A percentile compares a stretch with the other conserved stretches of the same genome.
phyloP scores from a whole-genome alignment of 2,797 vertebrate species.

The Enteromius paludinosus region DNA sequence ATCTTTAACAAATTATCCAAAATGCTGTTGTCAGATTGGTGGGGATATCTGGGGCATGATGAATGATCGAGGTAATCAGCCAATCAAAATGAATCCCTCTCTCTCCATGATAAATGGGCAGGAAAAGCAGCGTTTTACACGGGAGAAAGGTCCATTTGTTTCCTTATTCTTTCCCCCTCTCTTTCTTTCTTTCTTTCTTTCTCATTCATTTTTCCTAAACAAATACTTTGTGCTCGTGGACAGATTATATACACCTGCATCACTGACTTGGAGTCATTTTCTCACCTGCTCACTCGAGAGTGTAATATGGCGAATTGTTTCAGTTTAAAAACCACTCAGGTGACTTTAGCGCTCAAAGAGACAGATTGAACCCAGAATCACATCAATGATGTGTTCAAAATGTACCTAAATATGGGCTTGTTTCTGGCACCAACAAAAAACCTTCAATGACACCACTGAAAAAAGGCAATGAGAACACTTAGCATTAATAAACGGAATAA shows the following conservation, averaged over 20 bases:
- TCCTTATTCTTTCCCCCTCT: slow-evolving; percentile 65
- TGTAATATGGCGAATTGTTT: slow-evolving; percentile 73
- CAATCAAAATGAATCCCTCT: slow-evolving; percentile 90
- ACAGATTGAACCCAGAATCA: slow-evolving; percentile 48
- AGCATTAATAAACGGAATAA: slow-evolving; percentile 22
- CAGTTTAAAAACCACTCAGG: slow-evolving; percentile 43
- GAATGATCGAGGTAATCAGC: slow-evolving; percentile 89
- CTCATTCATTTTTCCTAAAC: slow-evolving; percentile 71
- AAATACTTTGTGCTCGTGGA: slow-evolving; percentile 74
- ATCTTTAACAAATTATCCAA: slow-evolving; percentile 95
- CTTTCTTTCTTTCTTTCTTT: slow-evolving; percentile 1
- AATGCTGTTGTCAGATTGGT: slow-evolving; percentile 91
- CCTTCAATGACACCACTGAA: neutral
- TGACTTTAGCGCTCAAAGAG: slow-evolving; percentile 45
- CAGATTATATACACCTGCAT: slow-evolving; percentile 80
- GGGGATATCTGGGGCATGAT: slow-evolving; percentile 87
- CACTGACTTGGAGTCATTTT: slow-evolving; percentile 76
- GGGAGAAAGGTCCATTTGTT: slow-evolving; percentile 82
- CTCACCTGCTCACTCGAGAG: slow-evolving; percentile 75
- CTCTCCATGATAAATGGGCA: slow-evolving; percentile 83
- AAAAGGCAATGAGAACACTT: neutral
- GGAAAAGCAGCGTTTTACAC: slow-evolving; percentile 78
- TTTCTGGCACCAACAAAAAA: slow-evolving; percentile 18
- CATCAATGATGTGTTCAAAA: slow-evolving; percentile 37
- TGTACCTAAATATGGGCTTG: slow-evolving; percentile 13